Evolutionary conservation across 2,113 vertebrate genomes (phyloP).

Genomic region (Tylochromis polylepis): DNA sequence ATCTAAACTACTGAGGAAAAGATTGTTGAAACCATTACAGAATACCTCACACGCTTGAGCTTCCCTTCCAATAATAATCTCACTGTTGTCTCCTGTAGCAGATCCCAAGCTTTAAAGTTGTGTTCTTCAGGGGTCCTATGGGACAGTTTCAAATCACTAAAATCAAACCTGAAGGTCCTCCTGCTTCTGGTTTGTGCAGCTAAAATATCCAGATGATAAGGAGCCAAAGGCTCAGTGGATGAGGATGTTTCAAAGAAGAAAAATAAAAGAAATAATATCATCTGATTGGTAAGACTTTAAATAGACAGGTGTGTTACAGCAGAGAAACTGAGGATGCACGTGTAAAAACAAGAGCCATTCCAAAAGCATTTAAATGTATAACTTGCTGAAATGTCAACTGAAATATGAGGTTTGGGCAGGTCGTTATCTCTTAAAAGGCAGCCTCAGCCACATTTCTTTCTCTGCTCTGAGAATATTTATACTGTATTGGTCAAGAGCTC

Average conservation of each 20-base stretch:
- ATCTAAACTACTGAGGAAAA: not conserved
- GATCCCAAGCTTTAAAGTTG: not conserved
- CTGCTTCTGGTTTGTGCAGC: not conserved
- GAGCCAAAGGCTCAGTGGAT: not conserved
- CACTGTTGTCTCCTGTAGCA: not conserved
- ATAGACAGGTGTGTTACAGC: not conserved
- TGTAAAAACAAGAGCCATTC: not conserved
- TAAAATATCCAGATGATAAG: not conserved
- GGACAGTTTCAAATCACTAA: not conserved
- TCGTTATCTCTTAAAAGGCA: not conserved
- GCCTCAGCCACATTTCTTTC: not conserved
- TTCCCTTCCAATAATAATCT: not conserved
- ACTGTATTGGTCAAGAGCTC: not conserved
- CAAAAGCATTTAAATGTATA: not conserved
- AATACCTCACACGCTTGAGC: conserved; percentile 5
- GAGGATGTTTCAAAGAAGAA: not conserved
- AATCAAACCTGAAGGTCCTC: not conserved
- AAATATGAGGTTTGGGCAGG: not conserved
- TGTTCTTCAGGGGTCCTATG: not conserved
- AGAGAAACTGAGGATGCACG: too few relatives aligned
- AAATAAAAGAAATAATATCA: not conserved
- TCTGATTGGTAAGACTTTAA: not conserved
- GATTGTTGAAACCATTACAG: not conserved
- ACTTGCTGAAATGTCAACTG: not conserved
- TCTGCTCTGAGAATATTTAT: not conserved